A percentile compares a stretch with the other conserved stretches of the same genome.
Conservation (phyloP, 64 coral and sea anemone genomes). For the Catalaphyllia jardinei region DNA sequence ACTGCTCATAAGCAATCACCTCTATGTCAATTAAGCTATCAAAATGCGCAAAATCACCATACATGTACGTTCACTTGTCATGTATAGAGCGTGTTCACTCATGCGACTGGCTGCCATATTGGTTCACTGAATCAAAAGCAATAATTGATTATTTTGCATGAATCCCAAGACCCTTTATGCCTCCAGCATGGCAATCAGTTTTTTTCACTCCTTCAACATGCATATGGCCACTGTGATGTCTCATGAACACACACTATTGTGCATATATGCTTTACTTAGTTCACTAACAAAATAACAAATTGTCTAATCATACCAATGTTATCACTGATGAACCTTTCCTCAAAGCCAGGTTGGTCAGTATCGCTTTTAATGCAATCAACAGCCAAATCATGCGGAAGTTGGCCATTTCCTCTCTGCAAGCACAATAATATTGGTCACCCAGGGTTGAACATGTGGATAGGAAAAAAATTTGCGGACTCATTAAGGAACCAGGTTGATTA, state of each 20-base stretch:
- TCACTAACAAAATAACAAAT: constrained; percentile 40
- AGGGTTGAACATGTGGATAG: constrained; percentile 19
- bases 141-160: constrained; percentile 24
- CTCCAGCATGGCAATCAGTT: background rate
- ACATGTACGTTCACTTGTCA: constrained; percentile 17
- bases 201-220: constrained; percentile 3
- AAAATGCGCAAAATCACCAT: constrained; percentile 18
- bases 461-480: constrained; percentile 11
- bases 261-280: constrained; percentile 25
- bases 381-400: constrained; percentile 42
- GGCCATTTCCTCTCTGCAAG: constrained; percentile 52
- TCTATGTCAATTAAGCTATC: constrained; percentile 28
- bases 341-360: constrained; percentile 53
- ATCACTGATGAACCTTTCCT: constrained; percentile 49
- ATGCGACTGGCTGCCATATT: constrained; percentile 12
- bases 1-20: constrained; percentile 32
- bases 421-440: constrained; percentile 38
- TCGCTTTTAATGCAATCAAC: constrained; percentile 44
- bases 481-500: constrained; percentile 30
- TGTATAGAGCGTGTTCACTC: constrained; percentile 10
- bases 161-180: constrained; percentile 21
- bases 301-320: constrained; percentile 45
- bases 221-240: constrained; percentile 27
- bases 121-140: constrained; percentile 30
- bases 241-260: constrained; percentile 28